A percentile compares a stretch with the other conserved stretches of the same genome.
Conservation (phyloP, 2,888 invertebrate species). For the Agriopis leucophaearia region DNA sequence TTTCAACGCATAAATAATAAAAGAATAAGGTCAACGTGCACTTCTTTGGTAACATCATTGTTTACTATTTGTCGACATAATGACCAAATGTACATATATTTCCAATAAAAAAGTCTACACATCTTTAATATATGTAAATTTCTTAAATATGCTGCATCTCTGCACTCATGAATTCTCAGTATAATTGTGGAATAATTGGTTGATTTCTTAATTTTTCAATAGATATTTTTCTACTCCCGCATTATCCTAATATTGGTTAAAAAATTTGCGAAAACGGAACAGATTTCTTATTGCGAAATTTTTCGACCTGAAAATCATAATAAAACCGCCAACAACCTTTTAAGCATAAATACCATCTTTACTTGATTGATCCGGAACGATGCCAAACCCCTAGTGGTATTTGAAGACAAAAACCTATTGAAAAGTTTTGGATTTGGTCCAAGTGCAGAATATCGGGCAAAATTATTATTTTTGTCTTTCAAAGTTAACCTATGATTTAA, state of each 20-base stretch:
- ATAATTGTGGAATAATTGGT: too few species aligned
- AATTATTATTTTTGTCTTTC: neutral
- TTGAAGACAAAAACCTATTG: conserved; percentile 64
- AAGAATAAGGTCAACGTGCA: too few species aligned
- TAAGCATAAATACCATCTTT: conserved; percentile 29
- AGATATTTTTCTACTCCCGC: neutral
- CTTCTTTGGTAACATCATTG: too few species aligned
- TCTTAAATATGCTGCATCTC: too few species aligned
- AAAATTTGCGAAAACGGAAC: neutral
- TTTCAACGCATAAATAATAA: too few species aligned
- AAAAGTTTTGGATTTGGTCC: conserved; percentile 54
- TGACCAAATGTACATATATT: too few species aligned
- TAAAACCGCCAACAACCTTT: conserved; percentile 25
- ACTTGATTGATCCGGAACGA: conserved; percentile 54
- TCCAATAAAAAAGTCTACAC: too few species aligned
- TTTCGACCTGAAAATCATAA: conserved; percentile 18
- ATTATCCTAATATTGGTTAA: neutral
- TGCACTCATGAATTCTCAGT: too few species aligned
- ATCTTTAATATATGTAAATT: too few species aligned
- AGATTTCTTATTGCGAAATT: neutral
- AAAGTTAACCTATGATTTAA: neutral
- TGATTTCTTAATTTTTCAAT: too few species aligned
- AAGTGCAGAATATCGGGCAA: conserved; percentile 32
- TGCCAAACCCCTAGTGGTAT: conserved; percentile 61
- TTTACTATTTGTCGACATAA: too few species aligned